Percentiles rank a stretch among this genome's conserved stretches.
Evolutionary conservation across 2,888 invertebrate genomes (phyloP).

Genomic region (Mythimna loreyi): DNA sequence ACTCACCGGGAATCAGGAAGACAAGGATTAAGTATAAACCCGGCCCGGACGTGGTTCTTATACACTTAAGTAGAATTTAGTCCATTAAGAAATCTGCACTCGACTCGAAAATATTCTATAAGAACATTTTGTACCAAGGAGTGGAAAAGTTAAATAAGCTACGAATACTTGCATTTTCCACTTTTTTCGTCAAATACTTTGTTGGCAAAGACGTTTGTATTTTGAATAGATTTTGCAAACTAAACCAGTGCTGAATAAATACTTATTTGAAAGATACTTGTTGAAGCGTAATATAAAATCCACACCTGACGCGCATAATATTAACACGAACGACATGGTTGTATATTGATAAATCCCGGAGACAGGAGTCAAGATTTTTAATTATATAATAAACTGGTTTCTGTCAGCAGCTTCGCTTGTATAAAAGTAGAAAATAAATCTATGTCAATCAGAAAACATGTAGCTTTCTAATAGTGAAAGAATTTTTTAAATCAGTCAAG

Average conservation of each 20-base stretch:
- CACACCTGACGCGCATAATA: conserved; percentile 47
- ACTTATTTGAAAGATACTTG: conserved; percentile 33
- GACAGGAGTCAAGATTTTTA: conserved; percentile 51
- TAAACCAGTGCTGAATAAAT: conserved; percentile 14
- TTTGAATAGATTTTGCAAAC: conserved; percentile 29
- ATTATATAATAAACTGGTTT: conserved; percentile 15
- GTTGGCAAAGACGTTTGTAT: conserved; percentile 36
- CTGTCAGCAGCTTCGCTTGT: too few relatives aligned
- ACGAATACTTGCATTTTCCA: conserved; percentile 7
- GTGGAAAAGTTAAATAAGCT: conserved; percentile 26
- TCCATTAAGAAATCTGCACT: conserved; percentile 47
- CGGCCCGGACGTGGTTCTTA: conserved; percentile 37
- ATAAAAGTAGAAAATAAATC: too few relatives aligned
- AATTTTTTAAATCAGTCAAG: too few relatives aligned
- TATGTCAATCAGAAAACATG: too few relatives aligned
- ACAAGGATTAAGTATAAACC: conserved; percentile 56
- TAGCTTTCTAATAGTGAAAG: too few relatives aligned
- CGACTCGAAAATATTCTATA: conserved; percentile 35
- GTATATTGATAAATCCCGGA: conserved; percentile 45
- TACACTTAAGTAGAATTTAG: conserved; percentile 44
- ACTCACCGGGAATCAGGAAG: conserved; percentile 37
- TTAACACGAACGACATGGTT: conserved; percentile 25
- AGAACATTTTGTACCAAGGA: conserved; percentile 19
- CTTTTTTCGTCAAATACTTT: conserved; percentile 19
- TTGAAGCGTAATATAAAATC: conserved; percentile 42